Evolutionary conservation across 2,888 invertebrate genomes (phyloP), one percentile per base, ranked within the genome.

Genomic region (Plagodis dolabraria): DNA sequence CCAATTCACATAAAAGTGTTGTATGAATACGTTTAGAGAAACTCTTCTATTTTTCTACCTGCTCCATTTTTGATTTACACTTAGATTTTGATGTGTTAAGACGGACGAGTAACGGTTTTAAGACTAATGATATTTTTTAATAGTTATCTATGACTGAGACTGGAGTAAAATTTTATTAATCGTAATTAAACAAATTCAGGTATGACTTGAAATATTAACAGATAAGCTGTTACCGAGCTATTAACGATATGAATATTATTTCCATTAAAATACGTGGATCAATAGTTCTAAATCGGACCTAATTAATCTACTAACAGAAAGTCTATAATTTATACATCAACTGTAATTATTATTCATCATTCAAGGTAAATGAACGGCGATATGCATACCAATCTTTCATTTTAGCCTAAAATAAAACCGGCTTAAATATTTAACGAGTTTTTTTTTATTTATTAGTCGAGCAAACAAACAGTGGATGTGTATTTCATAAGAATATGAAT

Each of bases 401-500:
- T 88, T 87, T 83, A 81, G 79, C 77, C 75, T 75, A 72, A 82
- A 79, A 77, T 73, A 76, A 75, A 86, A 89, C 88, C 86, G 83
- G 89, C 75, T 83, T 69, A 69, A 71, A 72, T 70, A 64, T 75
- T 72, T 77, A 82, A 84, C 84, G 68, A 82, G 85, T 84, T 87
- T 79, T 70, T 73, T 82, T 77, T 67, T 71, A 83, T 86, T 84
- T 81, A 83, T 83, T 82, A 83, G 71, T 64, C 71, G 75, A 77
- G 72, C 78, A 83, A 85, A 85, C 83, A 85, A 82, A 85, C 77
- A 80, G 68, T 75, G 76, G 77, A 79, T 76, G 76, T 76, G 75
- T 83, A 83, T 87, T 86, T 87, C 86, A 89, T 88, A 85, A 82
- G 80, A 85, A 83, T 86, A 88, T 89, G 85, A 87, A 83, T 82